A percentile compares a stretch with the other conserved stretches of the same genome.
Conservation (phyloP, 2,113 vertebrate genomes). For the Bubo scandiacus region DNA sequence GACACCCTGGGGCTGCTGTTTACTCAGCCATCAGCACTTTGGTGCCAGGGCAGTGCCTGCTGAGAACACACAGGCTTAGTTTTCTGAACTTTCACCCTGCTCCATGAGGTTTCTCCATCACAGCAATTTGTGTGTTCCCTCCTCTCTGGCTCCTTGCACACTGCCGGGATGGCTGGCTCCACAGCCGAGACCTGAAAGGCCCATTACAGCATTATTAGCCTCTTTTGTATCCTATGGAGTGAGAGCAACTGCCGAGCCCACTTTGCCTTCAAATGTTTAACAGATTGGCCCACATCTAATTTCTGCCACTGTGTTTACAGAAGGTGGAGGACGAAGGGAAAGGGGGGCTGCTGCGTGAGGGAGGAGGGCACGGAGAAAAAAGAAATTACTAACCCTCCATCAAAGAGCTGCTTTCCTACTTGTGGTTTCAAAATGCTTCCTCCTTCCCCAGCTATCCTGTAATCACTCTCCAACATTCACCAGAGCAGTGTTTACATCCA, state of each 20-base stretch:
- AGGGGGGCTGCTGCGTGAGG: not conserved
- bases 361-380: not conserved
- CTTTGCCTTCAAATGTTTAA: slow-evolving; percentile 64
- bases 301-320: slow-evolving; percentile 73
- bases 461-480: slow-evolving; percentile 71
- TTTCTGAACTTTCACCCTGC: not conserved
- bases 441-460: slow-evolving; percentile 66
- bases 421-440: slow-evolving; percentile 73
- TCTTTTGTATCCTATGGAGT: not conserved
- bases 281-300: slow-evolving; percentile 64
- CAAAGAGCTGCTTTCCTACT: slow-evolving; percentile 73
- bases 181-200: slow-evolving; percentile 31
- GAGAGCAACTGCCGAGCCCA: slow-evolving; percentile 35
- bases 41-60: not conserved
- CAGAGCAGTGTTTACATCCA: slow-evolving; percentile 77
- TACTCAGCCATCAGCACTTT: not conserved
- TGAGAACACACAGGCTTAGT: rapidly evolving
- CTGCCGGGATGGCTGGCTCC: not conserved
- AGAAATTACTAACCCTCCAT: slow-evolving; percentile 66
- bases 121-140: not conserved
- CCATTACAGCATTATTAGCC: slow-evolving; percentile 36
- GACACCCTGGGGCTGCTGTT: not conserved
- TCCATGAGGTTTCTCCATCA: rapidly evolving
- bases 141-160: not conserved
- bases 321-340: slow-evolving; percentile 11